Base-by-base conservation (phyloP, 92 coral and sea anemone species). In the Palythoa caribaeorum region DNA sequence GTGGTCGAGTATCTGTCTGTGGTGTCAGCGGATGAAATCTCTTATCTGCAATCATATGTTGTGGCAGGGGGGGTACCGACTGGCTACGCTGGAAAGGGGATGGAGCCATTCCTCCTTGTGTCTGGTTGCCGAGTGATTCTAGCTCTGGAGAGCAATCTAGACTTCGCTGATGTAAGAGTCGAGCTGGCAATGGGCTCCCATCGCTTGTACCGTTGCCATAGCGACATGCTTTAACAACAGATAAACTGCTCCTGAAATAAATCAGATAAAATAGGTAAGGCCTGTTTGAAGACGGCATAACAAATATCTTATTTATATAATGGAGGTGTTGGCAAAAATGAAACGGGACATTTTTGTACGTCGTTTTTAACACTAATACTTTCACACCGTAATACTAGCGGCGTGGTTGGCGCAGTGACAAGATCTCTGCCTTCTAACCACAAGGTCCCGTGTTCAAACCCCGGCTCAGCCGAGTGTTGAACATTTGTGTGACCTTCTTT, bases 31-130 rank as follows among this genome's bases (percentile, higher is more conserved):
- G 99, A 80, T 97, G 99, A 68, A 95, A 89, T 48, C 95, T 87
- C 66, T 96, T 92, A 84, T 92, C 96, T 74, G 91, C 79, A 71
- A 91, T 89, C 68, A 91, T 87, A 87, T 95, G 96, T 63, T 96
- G 98, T 63, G 96, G 98, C 87, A 97, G 79, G 21, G 99, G 99
- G 76, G 99, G 99, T 16, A 97, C 99, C 11, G 99, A 97, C 77
- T 97, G 99, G 68, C 98, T 92, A 19, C 99, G 96, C 87, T 97
- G 98, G 69, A 83, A 90, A 4, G 94, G 91, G 0, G 96, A 96
- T 10, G 92, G 93, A 9, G 98, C 93, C 90, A 94, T 91, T 38
- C 90, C 93, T 10, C 93, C 88, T 16, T 94, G 81, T 50, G 94
- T 84, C 39, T 94, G 93, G 84, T 91, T 96, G 77, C 99, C 93